These are phyloP conservation scores for cattle (Bos taurus) DNA, from an alignment of 2,113 vertebrate genomes.

Conservation along the genomic window ARS-UCD2.0 NC_037357.1:98858001-98858500, in stretches of 20 bases:
- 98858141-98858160: neutral
- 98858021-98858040: neutral
- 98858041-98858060: neutral
- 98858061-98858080: neutral
- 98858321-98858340: neutral
- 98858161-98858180: neutral
- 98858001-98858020: neutral
- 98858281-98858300: neutral
- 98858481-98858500: neutral
- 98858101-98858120: neutral
- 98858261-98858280: neutral
- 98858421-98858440: neutral
- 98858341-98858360: neutral
- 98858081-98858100: neutral
- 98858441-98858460: neutral
- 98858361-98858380: neutral
- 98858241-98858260: neutral
- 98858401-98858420: constrained; percentile 17
- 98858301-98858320: neutral
- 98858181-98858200: neutral
- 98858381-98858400: neutral
- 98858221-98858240: neutral
- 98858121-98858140: neutral
- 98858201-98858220: neutral
- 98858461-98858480: neutral